These are phyloP conservation scores for Sternotherus odoratus DNA, from an alignment of 2,797 vertebrate genomes.

Conservation along the genomic window DNA sequence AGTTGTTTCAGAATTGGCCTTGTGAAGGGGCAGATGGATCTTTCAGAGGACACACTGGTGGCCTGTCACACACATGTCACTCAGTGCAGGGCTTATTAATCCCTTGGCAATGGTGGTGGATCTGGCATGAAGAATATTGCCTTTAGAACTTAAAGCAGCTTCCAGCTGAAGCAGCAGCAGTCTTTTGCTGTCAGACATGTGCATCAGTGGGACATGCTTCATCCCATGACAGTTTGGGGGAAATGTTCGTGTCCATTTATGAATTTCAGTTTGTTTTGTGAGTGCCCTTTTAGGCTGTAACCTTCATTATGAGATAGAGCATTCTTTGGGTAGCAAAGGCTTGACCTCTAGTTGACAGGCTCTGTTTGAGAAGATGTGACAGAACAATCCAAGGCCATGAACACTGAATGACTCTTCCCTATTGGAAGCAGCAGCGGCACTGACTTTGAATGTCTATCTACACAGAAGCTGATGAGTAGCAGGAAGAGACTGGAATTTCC, in stretches of 20 bases:
- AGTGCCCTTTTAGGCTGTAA: background rate
- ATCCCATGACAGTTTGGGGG: background rate
- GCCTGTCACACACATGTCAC: background rate
- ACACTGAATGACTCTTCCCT: background rate
- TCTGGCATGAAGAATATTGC: background rate
- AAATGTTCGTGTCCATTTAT: background rate
- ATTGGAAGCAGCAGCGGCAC: background rate
- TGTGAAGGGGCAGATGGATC: background rate
- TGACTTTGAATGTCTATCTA: background rate
- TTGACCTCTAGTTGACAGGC: background rate
- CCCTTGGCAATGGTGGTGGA: background rate
- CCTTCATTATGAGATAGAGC: background rate
- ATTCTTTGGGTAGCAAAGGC: background rate
- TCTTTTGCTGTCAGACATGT: background rate
- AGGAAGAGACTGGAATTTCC: background rate
- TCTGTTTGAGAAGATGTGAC: background rate
- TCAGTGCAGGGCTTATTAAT: background rate
- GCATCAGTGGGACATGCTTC: background rate
- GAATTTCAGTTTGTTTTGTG: background rate
- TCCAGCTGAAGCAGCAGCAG: background rate
- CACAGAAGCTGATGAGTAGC: background rate
- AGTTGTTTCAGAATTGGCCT: background rate
- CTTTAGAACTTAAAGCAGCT: background rate
- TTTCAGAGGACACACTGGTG: background rate
- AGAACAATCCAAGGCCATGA: background rate